These are phyloP conservation scores for Philereme vetulata DNA, from an alignment of 2,888 invertebrate genomes.

Conservation along the genomic window DNA sequence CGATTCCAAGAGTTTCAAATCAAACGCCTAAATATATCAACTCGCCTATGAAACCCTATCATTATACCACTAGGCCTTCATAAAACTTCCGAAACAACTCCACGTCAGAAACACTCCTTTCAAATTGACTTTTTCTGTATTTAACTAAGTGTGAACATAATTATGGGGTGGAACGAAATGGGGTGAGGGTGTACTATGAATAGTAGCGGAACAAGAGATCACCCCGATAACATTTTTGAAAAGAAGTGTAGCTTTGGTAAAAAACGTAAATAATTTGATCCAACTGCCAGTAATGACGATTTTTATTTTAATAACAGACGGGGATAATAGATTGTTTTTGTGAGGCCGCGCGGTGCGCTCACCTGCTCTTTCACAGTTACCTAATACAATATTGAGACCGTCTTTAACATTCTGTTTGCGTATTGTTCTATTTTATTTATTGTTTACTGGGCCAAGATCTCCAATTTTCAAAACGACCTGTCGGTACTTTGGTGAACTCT, in stretches of 20 bases:
- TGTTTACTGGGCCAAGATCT: neutral
- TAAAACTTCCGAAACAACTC: constrained; percentile 2
- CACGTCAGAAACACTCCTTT: constrained; percentile 35
- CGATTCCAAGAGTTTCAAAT: no score
- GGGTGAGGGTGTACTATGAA: constrained; percentile 35
- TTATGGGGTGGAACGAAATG: constrained; percentile 37
- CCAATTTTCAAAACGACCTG: no score
- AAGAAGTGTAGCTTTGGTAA: constrained; percentile 1
- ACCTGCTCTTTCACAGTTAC: constrained; percentile 15
- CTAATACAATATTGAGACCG: neutral
- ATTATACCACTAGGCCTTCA: constrained; percentile 4
- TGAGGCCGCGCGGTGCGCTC: constrained; percentile 1
- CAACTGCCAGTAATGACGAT: constrained; percentile 19
- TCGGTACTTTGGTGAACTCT: no score
- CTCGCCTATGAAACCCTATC: constrained; percentile 1
- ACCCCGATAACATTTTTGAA: constrained; percentile 7
- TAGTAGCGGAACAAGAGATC: constrained; percentile 36
- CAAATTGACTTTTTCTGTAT: constrained; percentile 33
- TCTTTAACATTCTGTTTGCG: neutral
- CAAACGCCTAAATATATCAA: no score
- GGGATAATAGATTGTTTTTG: constrained; percentile 16
- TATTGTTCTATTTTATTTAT: neutral
- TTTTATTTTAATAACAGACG: constrained; percentile 17
- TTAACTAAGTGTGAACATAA: constrained; percentile 50
- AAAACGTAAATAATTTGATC: constrained; percentile 23